Evolutionary conservation across 2,113 vertebrate species (phyloP).

Genomic region (Myodes glareolus): DNA sequence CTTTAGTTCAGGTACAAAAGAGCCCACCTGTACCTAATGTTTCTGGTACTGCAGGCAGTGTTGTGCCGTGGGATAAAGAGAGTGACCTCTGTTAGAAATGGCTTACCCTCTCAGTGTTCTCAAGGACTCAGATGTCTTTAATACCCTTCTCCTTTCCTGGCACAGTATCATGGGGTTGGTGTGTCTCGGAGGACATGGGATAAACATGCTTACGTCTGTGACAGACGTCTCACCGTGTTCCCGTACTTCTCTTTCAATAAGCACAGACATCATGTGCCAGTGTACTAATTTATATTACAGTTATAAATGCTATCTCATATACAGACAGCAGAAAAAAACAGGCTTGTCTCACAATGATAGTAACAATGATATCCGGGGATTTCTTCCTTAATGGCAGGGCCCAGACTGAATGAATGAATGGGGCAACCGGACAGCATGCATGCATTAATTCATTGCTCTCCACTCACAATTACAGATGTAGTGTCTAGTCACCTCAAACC

Average conservation of each 20-base stretch:
- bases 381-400: neutral
- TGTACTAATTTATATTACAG: neutral
- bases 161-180: neutral
- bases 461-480: no score
- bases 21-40: no score
- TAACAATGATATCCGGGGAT: neutral
- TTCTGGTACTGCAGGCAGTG: no score
- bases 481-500: no score
- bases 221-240: neutral
- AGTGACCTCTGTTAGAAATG: no score
- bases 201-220: neutral
- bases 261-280: neutral
- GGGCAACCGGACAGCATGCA: neutral
- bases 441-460: no score
- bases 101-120: no score
- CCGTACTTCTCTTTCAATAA: neutral
- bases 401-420: neutral
- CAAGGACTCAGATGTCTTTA: no score
- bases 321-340: neutral
- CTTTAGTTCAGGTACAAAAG: neutral
- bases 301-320: neutral
- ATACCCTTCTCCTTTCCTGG: neutral
- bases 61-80: no score
- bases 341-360: neutral
- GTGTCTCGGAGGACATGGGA: neutral